Evolutionary conservation across 2,888 invertebrate species (phyloP), one percentile per base, ranked within the genome.

Genomic region (Agrenia bidenticulata): DNA sequence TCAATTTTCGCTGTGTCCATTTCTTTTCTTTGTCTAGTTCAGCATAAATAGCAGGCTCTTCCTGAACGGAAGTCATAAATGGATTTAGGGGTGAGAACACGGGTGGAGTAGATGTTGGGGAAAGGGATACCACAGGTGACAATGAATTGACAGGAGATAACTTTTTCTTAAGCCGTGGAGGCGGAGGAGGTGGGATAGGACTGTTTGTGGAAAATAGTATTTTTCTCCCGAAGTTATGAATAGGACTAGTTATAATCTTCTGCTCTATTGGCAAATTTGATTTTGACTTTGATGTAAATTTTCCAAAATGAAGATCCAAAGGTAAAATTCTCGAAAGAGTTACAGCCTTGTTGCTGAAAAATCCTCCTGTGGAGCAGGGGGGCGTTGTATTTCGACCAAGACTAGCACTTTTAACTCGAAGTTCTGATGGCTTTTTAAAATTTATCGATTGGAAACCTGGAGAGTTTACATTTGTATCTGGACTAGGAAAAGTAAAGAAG

Each of bases 11-110:
- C 9, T 61, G 71, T 26, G 73, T 73, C 74, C 74, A 74, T 63
- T 76, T 76, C 59, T 70, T 73, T 17, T 74, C 70, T 39, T 69
- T 75, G 61, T 75, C 71, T 21, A 76, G 59, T 37, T 64, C 70
- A 1, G 76, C 76, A 58, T 76, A 76, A 2, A 73, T 69, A 2
- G 70, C 73, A 11, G 37, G 55, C 19, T 26, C 50, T 19, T 66
- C 58, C 19, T 17, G 17, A 1, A 58, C 37, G 21, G 61, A n/a
- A 37, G 64, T 51, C 39, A 58, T 58, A 37, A 41, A 49, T 2
- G 61, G 58, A 53, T 54, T 51, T 2, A 58, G 62, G 2, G 70
- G 64, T 15, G 67, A 62, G 54, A 63, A 41, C 9, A 61, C 60
- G 1, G 70, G 58, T 13, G 70, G 65, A 24, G 62, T 54, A 0